phyloP scores from a whole-genome alignment of 2,797 vertebrate species.

The Semaprochilodus insignis region DNA sequence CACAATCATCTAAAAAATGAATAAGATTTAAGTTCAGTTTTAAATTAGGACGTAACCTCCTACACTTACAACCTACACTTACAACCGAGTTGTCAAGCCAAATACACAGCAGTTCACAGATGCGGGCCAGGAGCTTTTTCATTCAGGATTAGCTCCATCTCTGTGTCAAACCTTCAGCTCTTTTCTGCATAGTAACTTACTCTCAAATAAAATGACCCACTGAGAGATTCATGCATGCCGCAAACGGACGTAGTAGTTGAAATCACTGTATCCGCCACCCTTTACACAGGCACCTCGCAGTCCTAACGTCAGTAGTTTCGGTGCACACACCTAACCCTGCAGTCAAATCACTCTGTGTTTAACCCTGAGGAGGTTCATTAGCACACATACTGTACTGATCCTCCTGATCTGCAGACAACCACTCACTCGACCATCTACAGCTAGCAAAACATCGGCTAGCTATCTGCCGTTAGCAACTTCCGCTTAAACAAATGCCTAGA shows the following conservation, averaged over 20 bases:
- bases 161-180: not conserved
- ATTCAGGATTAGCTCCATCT: not conserved
- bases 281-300: not conserved
- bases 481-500: not conserved
- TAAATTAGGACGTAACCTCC: not conserved
- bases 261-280: not conserved
- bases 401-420: not conserved
- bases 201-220: not conserved
- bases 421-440: not conserved
- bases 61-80: not conserved
- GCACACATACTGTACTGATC: too few species aligned
- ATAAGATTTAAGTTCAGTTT: too few species aligned
- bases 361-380: too few species aligned
- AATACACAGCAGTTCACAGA: not conserved
- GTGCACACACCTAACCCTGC: too few species aligned
- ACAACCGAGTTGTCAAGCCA: not conserved
- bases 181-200: not conserved
- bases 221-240: not conserved
- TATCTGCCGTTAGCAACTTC: slow-evolving; percentile 1
- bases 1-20: not conserved
- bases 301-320: too few species aligned
- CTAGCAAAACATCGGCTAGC: not conserved
- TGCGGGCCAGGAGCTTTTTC: not conserved
- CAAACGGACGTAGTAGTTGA: too few species aligned
- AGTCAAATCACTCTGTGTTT: too few species aligned